Conservation (phyloP, 2,113 vertebrate species). For the Shinisaurus crocodilurus region DNA sequence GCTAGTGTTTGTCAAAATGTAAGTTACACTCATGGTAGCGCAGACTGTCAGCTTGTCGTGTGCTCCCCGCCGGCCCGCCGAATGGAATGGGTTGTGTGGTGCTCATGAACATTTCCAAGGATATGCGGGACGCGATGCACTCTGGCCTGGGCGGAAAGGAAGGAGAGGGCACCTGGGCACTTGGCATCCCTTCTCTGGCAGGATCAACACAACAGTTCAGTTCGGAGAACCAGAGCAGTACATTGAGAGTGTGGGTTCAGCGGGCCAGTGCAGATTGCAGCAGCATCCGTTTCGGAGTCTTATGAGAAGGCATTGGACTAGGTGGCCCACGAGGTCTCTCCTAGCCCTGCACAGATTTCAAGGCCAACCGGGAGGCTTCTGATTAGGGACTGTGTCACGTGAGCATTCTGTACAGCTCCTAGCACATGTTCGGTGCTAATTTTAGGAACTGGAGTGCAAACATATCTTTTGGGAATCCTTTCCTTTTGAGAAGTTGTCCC, state of each 20-base stretch:
- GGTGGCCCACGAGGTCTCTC: background rate
- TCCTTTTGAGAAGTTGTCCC: background rate
- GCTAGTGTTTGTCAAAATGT: no score
- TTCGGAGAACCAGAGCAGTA: background rate
- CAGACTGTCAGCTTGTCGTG: background rate
- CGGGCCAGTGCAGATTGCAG: background rate
- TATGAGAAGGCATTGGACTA: no score
- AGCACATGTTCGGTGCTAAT: background rate
- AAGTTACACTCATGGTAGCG: no score
- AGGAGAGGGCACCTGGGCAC: background rate
- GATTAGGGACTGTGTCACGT: background rate
- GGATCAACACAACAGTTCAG: background rate
- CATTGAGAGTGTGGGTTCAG: background rate
- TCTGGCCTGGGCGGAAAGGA: background rate
- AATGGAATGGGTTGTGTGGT: background rate
- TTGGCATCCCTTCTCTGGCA: background rate
- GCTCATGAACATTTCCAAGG: background rate
- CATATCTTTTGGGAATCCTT: background rate
- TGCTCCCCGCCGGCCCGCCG: background rate
- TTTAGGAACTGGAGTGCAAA: background rate
- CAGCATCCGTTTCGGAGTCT: background rate
- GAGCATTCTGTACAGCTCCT: background rate
- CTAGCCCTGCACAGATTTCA: background rate
- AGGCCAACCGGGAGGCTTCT: background rate
- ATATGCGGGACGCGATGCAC: background rate